Conservation (phyloP, 2,113 vertebrate genomes). For the Polyodon spathula region DNA sequence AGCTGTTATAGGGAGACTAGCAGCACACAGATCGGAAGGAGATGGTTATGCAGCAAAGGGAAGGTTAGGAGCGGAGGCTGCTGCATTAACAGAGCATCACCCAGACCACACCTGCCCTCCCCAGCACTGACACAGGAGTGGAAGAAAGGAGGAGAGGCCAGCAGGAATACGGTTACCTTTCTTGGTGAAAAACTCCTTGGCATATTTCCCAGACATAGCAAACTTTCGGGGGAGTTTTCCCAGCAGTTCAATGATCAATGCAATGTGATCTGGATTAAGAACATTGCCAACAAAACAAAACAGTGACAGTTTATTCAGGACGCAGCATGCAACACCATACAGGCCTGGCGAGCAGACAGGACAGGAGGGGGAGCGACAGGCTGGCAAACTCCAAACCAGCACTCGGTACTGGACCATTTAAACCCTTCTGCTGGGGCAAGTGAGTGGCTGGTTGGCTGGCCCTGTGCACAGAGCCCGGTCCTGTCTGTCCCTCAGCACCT, state of each 20-base stretch:
- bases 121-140: neutral
- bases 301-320: too few relatives aligned
- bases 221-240: conserved; percentile 98
- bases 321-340: conserved; percentile 84
- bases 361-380: conserved; percentile 36
- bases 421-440: too few relatives aligned
- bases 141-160: neutral
- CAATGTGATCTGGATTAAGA: conserved; percentile 97
- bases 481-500: conserved; percentile 69
- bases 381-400: too few relatives aligned
- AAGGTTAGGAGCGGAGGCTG: neutral
- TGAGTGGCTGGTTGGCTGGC: conserved; percentile 21
- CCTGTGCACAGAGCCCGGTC: conserved; percentile 35
- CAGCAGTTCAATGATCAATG: conserved; percentile 98
- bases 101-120: neutral
- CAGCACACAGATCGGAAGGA: neutral
- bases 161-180: conserved; percentile 81
- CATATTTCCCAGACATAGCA: conserved; percentile 93
- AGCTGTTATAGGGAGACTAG: neutral
- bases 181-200: conserved; percentile 99
- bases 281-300: conserved; percentile 81
- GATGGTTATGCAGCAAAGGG: neutral
- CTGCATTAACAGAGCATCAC: neutral
- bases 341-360: conserved; percentile 73
- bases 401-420: too few relatives aligned